Base-by-base conservation (phyloP, 23 tunicate genomes). In the Styela clava region DNA sequence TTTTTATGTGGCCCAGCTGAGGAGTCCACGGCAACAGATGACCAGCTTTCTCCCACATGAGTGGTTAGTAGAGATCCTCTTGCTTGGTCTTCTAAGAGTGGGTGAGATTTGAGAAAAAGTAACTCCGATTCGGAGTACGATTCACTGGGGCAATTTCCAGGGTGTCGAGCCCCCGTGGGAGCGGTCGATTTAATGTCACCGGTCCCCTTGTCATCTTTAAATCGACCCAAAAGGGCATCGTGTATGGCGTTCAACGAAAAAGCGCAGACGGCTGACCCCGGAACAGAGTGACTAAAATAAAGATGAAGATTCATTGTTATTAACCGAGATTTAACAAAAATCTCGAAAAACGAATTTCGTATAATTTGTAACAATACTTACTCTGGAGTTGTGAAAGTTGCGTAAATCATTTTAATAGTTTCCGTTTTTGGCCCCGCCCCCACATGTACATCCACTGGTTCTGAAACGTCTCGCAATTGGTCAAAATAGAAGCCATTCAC, bases 261-360 rank as follows among this genome's bases (percentile, higher is more conserved):
- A 3, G 87, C 73, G 62, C 96, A 90, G 21, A 90, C 87, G 1
- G 96, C 96, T 21, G 96, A 85, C 12, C 96, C 96, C 18, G 96
- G 76, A 24, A 90, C 68, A 12, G 96, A 85, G 70, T 81, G 35
- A 9, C 96, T 90, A 74, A 2, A 69, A 69, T 1, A 34, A 44
- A 28, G 26, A 63, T 34, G 26, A 16, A n/a, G n/a, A n/a, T n/a
- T n/a, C n/a, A n/a, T n/a, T n/a, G n/a, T n/a, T n/a, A n/a, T n/a
- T n/a, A n/a, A n/a, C n/a, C n/a, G n/a, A n/a, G n/a, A n/a, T n/a
- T n/a, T n/a, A n/a, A n/a, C n/a, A n/a, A n/a, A n/a, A n/a, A n/a
- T n/a, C n/a, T n/a, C n/a, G n/a, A n/a, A n/a, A n/a, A n/a, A n/a
- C n/a, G n/a, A n/a, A n/a, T n/a, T n/a, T n/a, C n/a, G n/a, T n/a